Evolutionary conservation across 2,797 vertebrate genomes (phyloP).

Genomic region (Lutjanus campechanus): DNA sequence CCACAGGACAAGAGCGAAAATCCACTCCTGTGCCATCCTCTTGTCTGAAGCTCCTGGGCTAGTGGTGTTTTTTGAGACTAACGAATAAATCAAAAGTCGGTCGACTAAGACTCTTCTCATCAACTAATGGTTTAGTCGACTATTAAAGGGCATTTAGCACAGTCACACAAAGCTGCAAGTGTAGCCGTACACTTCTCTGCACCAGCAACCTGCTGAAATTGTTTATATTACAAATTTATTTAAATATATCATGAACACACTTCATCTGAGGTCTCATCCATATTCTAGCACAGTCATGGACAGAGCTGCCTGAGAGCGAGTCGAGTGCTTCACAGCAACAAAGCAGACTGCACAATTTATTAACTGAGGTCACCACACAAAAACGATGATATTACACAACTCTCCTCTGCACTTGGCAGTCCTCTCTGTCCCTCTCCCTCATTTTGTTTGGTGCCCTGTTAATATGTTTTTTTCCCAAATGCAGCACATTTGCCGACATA

Average conservation of each 20-base stretch:
- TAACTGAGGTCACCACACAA: conserved; percentile 56
- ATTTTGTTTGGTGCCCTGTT: conserved; percentile 20
- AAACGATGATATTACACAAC: conserved; percentile 45
- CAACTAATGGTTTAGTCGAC: too few relatives aligned
- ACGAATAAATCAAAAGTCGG: too few relatives aligned
- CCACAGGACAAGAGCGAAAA: too few relatives aligned
- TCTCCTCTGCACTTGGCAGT: conserved; percentile 14
- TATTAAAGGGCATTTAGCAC: too few relatives aligned
- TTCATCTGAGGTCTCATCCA: conserved; percentile 9
- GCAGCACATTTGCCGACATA: conserved; percentile 52
- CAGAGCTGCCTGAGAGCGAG: neutral
- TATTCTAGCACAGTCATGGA: neutral
- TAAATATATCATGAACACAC: conserved; percentile 2
- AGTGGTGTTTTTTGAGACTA: too few relatives aligned
- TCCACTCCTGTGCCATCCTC: too few relatives aligned
- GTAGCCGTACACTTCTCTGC: too few relatives aligned
- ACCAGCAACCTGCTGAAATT: neutral
- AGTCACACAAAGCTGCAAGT: too few relatives aligned
- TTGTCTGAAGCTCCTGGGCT: too few relatives aligned
- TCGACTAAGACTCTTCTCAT: too few relatives aligned
- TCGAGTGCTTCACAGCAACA: conserved; percentile 36
- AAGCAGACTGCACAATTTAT: conserved; percentile 30
- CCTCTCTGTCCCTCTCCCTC: neutral
- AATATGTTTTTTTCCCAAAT: conserved; percentile 36
- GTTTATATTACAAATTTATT: neutral